Evolutionary conservation across 2,113 vertebrate species (phyloP).

Genomic region (Pangasianodon hypophthalmus): DNA sequence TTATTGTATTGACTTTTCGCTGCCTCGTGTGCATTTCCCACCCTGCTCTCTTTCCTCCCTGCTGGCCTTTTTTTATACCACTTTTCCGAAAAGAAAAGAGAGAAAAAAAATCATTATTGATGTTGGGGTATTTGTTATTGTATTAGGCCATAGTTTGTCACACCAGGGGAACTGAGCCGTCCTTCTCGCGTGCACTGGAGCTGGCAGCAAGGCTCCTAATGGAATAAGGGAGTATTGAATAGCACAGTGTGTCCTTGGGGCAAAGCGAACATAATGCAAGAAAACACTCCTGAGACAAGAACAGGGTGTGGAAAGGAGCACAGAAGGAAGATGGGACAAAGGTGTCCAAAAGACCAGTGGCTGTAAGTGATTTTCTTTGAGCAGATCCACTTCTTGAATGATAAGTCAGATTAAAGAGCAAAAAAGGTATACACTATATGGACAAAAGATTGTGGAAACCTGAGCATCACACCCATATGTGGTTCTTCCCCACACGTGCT

Average conservation of each 20-base stretch:
- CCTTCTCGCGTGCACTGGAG: conserved; percentile 37
- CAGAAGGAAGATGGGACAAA: background rate
- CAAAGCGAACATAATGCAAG: conserved; percentile 58
- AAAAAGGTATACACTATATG: background rate
- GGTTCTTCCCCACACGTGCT: background rate
- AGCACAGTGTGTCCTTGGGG: conserved; percentile 60
- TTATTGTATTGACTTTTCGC: conserved; percentile 46
- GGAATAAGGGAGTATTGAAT: conserved; percentile 54
- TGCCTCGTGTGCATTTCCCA: background rate
- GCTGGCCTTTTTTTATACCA: background rate
- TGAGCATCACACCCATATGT: background rate
- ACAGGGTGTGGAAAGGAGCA: conserved; percentile 17
- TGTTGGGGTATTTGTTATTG: conserved; percentile 65
- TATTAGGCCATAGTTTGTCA: conserved; percentile 56
- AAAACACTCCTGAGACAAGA: conserved; percentile 16
- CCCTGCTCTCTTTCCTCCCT: background rate
- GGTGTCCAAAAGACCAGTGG: background rate
- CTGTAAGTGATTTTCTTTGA: background rate
- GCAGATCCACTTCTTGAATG: no score
- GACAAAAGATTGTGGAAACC: background rate
- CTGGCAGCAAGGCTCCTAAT: conserved; percentile 49
- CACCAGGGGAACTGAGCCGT: conserved; percentile 44
- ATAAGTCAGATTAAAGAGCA: background rate
- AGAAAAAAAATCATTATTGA: conserved; percentile 65
- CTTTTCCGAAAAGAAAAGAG: conserved; percentile 15